Conservation (phyloP, 2,113 vertebrate genomes). For the Callopanchax toddi region DNA sequence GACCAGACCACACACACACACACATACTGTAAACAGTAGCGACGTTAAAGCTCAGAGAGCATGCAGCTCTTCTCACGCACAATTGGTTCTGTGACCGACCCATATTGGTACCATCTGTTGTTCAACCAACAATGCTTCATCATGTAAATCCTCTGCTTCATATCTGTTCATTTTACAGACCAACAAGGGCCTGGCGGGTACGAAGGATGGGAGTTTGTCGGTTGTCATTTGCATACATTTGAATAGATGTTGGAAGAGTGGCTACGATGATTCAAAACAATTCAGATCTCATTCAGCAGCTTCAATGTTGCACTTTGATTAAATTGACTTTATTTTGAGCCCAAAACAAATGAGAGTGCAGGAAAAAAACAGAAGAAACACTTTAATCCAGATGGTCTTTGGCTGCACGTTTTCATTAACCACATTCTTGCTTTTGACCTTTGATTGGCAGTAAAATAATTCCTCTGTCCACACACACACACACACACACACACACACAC, state of each 20-base stretch:
- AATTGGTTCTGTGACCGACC: slow-evolving; percentile 50
- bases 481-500: slow-evolving; percentile 11
- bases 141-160: slow-evolving; percentile 23
- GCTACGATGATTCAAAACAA: no score
- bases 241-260: neutral
- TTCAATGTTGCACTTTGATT: neutral
- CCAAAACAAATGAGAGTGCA: neutral
- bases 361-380: neutral
- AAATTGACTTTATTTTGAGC: neutral
- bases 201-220: neutral
- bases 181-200: neutral
- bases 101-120: slow-evolving; percentile 67
- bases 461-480: slow-evolving; percentile 6
- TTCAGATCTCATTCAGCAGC: no score
- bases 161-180: neutral
- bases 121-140: slow-evolving; percentile 10
- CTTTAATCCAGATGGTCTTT: no score
- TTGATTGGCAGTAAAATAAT: slow-evolving; percentile 29
- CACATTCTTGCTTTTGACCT: neutral
- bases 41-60: slow-evolving; percentile 43
- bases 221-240: slow-evolving; percentile 9
- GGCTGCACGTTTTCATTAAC: neutral
- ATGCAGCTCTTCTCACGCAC: slow-evolving; percentile 41
- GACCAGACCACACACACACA: slow-evolving; percentile 44
- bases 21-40: slow-evolving; percentile 17